These are phyloP conservation scores for Ammodytes dubius DNA, from an alignment of 2,113 vertebrate species.

Conservation along the genomic window DNA sequence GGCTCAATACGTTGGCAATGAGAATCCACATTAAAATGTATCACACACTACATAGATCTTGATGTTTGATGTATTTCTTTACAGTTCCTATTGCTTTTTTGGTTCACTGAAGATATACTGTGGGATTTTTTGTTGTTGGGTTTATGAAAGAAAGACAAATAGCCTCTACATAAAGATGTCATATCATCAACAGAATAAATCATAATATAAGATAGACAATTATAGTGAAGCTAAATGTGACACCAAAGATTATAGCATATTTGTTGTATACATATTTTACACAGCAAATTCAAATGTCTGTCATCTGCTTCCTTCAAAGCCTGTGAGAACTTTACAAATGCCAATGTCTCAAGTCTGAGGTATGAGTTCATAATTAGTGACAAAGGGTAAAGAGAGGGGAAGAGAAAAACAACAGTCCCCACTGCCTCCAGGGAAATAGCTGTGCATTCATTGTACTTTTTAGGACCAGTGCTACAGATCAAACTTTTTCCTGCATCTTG, in stretches of 20 bases:
- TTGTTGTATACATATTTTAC: neutral
- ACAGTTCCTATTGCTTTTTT: neutral
- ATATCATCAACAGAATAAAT: neutral
- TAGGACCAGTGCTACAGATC: neutral
- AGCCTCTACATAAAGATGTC: neutral
- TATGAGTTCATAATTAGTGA: constrained; percentile 26
- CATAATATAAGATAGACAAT: neutral
- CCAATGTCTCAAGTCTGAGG: constrained; percentile 9
- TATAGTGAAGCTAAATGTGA: neutral
- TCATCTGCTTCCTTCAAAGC: constrained; percentile 3
- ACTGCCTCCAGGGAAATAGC: neutral
- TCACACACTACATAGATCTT: neutral
- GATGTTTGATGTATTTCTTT: neutral
- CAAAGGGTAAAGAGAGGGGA: constrained; percentile 2
- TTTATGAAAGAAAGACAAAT: neutral
- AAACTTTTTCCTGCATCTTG: constrained; percentile 15
- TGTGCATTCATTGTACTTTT: neutral
- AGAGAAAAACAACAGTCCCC: neutral
- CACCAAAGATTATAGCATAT: neutral
- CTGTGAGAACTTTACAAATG: neutral
- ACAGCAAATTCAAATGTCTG: neutral
- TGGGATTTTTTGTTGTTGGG: neutral
- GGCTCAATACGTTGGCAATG: neutral
- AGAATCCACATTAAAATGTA: neutral
- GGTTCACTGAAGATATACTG: neutral